A percentile compares a stretch with the other conserved stretches of the same genome.
phyloP scores from a whole-genome alignment of 2,113 vertebrate species.

The Thalassoma bifasciatum region DNA sequence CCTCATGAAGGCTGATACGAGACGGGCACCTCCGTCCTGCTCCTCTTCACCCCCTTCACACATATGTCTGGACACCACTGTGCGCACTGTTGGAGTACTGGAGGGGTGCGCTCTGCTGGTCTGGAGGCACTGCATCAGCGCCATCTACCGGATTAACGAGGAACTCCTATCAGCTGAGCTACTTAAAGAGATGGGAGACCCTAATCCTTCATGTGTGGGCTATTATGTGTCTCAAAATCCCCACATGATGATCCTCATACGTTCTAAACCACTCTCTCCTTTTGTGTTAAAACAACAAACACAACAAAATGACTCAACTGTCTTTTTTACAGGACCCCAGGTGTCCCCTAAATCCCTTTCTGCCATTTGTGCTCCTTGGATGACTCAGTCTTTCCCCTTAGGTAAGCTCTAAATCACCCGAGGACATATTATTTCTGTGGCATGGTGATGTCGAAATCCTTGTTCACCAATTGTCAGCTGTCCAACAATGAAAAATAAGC shows the following conservation, averaged over 20 bases:
- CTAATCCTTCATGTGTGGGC: too few relatives aligned
- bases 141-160: constrained; percentile 62
- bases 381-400: neutral
- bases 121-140: constrained; percentile 60
- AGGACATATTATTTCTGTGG: neutral
- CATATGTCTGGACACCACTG: constrained; percentile 65
- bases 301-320: neutral
- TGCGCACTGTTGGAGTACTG: constrained; percentile 26
- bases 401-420: neutral
- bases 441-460: neutral
- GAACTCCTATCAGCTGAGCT: too few relatives aligned
- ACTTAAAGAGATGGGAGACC: neutral
- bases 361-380: neutral
- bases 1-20: constrained; percentile 35
- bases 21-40: constrained; percentile 50
- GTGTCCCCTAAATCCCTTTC: neutral
- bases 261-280: too few relatives aligned
- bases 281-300: too few relatives aligned
- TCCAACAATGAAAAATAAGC: neutral
- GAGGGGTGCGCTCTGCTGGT: constrained; percentile 29
- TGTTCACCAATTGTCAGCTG: neutral
- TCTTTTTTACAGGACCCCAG: neutral
- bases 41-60: constrained; percentile 46
- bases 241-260: too few relatives aligned
- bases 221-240: too few relatives aligned